Conservation (phyloP, 1,140 invertebrate genomes). For the Uloborus diversus region DNA sequence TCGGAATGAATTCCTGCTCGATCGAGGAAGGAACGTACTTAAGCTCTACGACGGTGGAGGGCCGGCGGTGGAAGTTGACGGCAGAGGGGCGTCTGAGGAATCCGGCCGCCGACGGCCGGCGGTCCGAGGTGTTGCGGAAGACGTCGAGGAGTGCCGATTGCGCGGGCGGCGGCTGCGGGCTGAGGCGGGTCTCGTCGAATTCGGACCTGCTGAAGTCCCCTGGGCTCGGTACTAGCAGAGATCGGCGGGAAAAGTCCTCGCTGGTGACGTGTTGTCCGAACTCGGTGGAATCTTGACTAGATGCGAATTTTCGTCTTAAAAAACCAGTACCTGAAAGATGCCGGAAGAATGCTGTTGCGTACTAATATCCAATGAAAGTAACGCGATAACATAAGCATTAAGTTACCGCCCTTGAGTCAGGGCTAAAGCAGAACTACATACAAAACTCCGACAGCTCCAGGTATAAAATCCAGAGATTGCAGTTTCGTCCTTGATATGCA, state of each 20-base stretch:
- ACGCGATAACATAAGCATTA: too few relatives aligned
- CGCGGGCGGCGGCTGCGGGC: background rate
- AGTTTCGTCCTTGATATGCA: too few relatives aligned
- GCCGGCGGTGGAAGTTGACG: background rate
- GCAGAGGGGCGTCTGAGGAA: conserved; percentile 38
- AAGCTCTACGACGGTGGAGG: conserved; percentile 22
- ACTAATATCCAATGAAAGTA: too few relatives aligned
- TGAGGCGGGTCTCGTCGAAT: conserved; percentile 40
- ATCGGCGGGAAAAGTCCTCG: conserved; percentile 14
- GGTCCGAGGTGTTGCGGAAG: conserved; percentile 44
- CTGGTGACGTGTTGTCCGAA: background rate
- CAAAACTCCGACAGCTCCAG: too few relatives aligned
- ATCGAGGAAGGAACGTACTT: conserved; percentile 17
- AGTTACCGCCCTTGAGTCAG: too few relatives aligned
- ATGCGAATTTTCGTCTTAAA: conserved; percentile 16
- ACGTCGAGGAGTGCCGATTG: conserved; percentile 45
- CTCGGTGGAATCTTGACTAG: conserved; percentile 18
- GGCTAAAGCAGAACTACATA: too few relatives aligned
- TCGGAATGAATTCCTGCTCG: conserved; percentile 19
- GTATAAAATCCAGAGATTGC: too few relatives aligned
- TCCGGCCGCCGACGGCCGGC: conserved; percentile 34
- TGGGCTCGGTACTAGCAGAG: background rate
- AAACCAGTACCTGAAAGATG: conserved; percentile 28
- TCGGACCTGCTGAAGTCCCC: conserved; percentile 27
- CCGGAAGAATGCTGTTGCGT: too few relatives aligned